Evolutionary conservation across 2,797 vertebrate genomes (phyloP).

Genomic region (Champsocephalus gunnari): DNA sequence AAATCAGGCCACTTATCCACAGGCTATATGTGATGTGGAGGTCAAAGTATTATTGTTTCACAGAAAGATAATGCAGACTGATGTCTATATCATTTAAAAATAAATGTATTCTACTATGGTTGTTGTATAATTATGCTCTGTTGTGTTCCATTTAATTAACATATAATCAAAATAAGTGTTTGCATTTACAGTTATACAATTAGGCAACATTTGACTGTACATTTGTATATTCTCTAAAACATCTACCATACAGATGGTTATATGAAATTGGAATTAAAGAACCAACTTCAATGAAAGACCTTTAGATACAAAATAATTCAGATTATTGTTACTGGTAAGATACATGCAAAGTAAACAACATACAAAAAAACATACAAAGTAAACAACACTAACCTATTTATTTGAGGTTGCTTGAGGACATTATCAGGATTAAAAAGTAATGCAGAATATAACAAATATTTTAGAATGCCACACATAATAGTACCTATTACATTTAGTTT

Average conservation of each 20-base stretch:
- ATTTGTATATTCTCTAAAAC: not conserved
- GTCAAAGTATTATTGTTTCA: slow-evolving; percentile 12
- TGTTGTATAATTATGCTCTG: not conserved
- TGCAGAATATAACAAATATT: not conserved
- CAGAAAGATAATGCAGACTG: not conserved
- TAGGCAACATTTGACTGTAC: not conserved
- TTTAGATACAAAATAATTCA: no score
- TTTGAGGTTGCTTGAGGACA: not conserved
- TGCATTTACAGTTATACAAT: not conserved
- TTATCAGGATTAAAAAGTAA: not conserved
- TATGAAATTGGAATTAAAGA: not conserved
- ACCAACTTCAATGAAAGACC: not conserved
- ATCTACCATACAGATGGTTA: not conserved
- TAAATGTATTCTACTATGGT: not conserved
- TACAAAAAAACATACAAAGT: not conserved
- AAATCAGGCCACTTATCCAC: slow-evolving; percentile 58
- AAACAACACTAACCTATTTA: not conserved
- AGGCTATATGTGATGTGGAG: slow-evolving; percentile 27
- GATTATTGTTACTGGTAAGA: not conserved
- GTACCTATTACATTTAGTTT: not conserved
- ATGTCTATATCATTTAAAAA: not conserved
- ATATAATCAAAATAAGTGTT: not conserved
- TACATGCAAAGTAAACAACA: not conserved
- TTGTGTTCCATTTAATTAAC: not conserved
- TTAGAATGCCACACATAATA: not conserved